Percentiles rank a stretch among this genome's conserved stretches.
Conservation (phyloP, 2,113 vertebrate species). For the Paralichthys olivaceus region DNA sequence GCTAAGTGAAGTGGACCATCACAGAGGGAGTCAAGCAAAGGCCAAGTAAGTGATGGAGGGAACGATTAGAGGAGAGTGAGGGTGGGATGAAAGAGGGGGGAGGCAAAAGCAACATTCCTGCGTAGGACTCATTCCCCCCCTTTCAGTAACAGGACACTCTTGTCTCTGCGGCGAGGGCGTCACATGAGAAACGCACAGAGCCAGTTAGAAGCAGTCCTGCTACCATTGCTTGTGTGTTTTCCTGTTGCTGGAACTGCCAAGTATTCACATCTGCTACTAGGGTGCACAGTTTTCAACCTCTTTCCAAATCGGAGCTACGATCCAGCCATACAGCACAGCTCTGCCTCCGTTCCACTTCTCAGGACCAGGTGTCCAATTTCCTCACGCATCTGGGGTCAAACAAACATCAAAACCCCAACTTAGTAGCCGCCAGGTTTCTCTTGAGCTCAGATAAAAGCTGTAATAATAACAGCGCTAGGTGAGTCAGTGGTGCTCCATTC, state of each 20-base stretch:
- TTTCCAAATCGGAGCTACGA: neutral
- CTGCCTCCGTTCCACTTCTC: conserved; percentile 12
- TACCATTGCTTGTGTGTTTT: conserved; percentile 24
- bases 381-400: conserved; percentile 42
- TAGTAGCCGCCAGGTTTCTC: conserved; percentile 59
- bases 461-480: conserved; percentile 66
- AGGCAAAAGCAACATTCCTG: conserved; percentile 72
- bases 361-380: conserved; percentile 43
- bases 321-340: neutral
- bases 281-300: neutral
- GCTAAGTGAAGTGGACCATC: conserved; percentile 85
- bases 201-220: conserved; percentile 5
- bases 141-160: conserved; percentile 68
- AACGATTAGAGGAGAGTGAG: conserved; percentile 76
- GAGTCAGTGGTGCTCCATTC: conserved; percentile 73
- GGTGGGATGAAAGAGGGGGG: conserved; percentile 43
- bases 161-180: conserved; percentile 35
- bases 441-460: conserved; percentile 68
- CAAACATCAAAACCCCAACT: conserved; percentile 49
- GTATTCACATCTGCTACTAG: conserved; percentile 27
- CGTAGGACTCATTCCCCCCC: conserved; percentile 42
- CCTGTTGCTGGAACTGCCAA: conserved; percentile 1
- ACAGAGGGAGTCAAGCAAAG: conserved; percentile 81
- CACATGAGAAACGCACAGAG: conserved; percentile 10
- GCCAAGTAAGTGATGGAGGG: conserved; percentile 78